phyloP scores from a whole-genome alignment of 2,888 invertebrate species.

The Dicyrtomina minuta region DNA sequence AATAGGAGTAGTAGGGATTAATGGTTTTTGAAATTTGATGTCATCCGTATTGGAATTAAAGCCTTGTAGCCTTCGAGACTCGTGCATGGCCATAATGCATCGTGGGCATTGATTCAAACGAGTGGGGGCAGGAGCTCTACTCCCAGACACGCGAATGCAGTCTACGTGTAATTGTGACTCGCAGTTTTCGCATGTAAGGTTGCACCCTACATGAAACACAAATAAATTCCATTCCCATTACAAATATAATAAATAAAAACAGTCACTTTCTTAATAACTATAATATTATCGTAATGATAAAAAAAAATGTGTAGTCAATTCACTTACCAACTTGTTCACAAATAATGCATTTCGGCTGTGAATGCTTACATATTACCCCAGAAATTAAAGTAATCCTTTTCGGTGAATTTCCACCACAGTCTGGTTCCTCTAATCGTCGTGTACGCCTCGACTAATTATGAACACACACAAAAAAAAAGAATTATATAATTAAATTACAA shows the following conservation, averaged over 20 bases:
- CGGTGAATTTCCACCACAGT: background rate
- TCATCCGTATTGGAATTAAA: background rate
- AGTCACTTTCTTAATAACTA: no score
- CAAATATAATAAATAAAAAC: constrained; percentile 5
- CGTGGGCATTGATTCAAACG: constrained; percentile 44
- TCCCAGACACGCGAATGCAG: constrained; percentile 47
- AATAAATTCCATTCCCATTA: no score
- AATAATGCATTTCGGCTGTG: constrained; percentile 27
- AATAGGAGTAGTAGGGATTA: constrained; percentile 20
- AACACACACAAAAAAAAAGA: background rate
- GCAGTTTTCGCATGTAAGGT: constrained; percentile 43
- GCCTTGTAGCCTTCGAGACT: constrained; percentile 27
- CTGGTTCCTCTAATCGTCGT: constrained; percentile 24
- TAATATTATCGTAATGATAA: no score
- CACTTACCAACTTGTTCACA: constrained; percentile 36
- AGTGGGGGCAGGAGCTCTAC: constrained; percentile 41
- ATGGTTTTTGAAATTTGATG: constrained; percentile 17
- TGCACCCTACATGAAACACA: no score
- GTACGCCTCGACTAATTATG: constrained; percentile 10
- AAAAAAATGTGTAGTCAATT: no score
- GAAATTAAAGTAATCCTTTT: constrained; percentile 22
- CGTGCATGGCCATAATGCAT: constrained; percentile 41
- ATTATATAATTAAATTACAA: background rate
- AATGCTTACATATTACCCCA: constrained; percentile 1
- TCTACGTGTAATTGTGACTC: constrained; percentile 42